phyloP scores from a whole-genome alignment of 2,888 invertebrate species.

The Entomobrya proxima region DNA sequence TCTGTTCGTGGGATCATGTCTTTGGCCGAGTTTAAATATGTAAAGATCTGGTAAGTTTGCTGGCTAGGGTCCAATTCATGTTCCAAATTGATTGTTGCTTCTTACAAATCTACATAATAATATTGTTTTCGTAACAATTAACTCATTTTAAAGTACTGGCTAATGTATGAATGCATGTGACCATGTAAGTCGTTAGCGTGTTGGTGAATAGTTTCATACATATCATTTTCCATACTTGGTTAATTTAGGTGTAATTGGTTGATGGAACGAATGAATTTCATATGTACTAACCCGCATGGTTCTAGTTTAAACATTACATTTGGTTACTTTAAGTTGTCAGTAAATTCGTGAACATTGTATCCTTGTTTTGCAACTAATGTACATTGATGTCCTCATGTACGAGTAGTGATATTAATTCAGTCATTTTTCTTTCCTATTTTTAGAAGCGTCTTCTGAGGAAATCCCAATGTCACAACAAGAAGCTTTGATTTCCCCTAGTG shows the following conservation, averaged over 20 bases:
- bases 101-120: not conserved
- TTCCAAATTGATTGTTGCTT: conserved; percentile 9
- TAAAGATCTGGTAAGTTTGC: conserved; percentile 14
- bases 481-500: conserved; percentile 60
- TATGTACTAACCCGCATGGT: too few species aligned
- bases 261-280: too few species aligned
- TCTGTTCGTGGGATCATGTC: conserved; percentile 18
- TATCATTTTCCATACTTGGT: too few species aligned
- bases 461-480: conserved; percentile 53
- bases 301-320: too few species aligned
- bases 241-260: too few species aligned
- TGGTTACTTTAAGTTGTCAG: too few species aligned
- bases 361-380: too few species aligned
- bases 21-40: conserved; percentile 26
- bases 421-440: not conserved
- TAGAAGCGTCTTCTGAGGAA: conserved; percentile 47
- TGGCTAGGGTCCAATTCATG: not conserved
- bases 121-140: not conserved
- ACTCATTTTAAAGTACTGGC: not conserved
- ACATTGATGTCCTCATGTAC: not conserved
- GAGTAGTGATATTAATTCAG: too few species aligned
- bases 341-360: too few species aligned
- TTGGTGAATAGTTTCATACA: too few species aligned
- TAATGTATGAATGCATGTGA: conserved; percentile 13
- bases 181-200: not conserved